Evolutionary conservation across 2,113 vertebrate species (phyloP), one percentile per base, ranked within the genome.

Genomic region (Buteo buteo): DNA sequence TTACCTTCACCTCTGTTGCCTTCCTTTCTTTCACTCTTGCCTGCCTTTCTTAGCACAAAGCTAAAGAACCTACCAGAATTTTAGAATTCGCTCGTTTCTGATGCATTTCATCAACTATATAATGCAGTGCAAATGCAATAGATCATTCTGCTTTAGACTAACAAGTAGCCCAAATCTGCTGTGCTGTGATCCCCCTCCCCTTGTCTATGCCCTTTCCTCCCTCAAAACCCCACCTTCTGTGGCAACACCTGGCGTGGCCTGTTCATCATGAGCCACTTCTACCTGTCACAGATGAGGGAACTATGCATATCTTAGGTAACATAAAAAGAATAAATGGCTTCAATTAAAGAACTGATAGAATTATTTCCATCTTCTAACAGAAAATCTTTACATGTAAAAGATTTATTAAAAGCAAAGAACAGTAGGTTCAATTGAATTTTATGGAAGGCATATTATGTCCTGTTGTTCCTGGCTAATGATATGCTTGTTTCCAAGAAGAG

Each of bases 151-250:
- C 57, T 59, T 76, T 34, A 32, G 15, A 17, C 13, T 47, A 74
- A 38, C 7, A 58, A 61, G 29, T 2, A 57, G 55, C 12, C 12
- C 28, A 73, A 72, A 54, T 5, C 8, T 50, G 21, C 32, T 36
- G 18, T 7, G 7, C 15, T 0, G 0, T 20, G 14, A 11, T 9
- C 24, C 18, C 8, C 9, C 25, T 22, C 29, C 34, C 17, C 42
- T 55, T 45, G 19, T 19, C 52, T 34, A 40, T 26, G 26, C 15
- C 11, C 15, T 6, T 19, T 42, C 1, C 6, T 11, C 15, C 9
- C 7, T 36, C n/a, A 78, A 67, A 81, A 67, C 4, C 25, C 55
- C 42, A 66, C 25, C 4, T 44, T 38, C 58, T 64, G 45, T 26
- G 44, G 9, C 26, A 90, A 61, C 22, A 72, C 25, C 54, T 61